phyloP scores from a whole-genome alignment of 2,797 vertebrate genomes.

The Hippocampus kuda region DNA sequence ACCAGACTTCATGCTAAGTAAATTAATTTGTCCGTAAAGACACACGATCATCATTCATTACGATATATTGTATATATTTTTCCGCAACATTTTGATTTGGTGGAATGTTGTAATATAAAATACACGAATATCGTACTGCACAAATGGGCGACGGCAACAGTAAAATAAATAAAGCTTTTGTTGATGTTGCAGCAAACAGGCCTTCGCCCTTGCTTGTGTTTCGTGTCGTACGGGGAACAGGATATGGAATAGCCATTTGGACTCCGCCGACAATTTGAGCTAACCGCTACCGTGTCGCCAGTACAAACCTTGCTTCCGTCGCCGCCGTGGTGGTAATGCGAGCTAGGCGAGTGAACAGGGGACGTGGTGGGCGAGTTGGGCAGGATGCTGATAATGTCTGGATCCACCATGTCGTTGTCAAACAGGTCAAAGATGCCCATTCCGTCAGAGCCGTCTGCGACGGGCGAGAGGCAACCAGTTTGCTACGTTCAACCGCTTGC shows the following conservation, averaged over 20 bases:
- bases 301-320: slow-evolving; percentile 86
- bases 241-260: background rate
- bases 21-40: too few relatives aligned
- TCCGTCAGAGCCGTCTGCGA: slow-evolving; percentile 84
- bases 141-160: too few relatives aligned
- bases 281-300: background rate
- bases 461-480: background rate
- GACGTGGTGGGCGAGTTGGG: slow-evolving; percentile 91
- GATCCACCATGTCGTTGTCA: slow-evolving; percentile 88
- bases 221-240: background rate
- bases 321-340: slow-evolving; percentile 88
- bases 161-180: too few relatives aligned
- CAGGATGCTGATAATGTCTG: slow-evolving; percentile 94
- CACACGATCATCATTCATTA: too few relatives aligned
- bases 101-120: too few relatives aligned
- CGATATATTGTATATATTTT: too few relatives aligned
- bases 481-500: background rate
- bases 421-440: slow-evolving; percentile 92
- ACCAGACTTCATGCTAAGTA: too few relatives aligned
- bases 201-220: too few relatives aligned
- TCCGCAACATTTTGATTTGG: too few relatives aligned
- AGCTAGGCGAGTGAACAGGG: slow-evolving; percentile 89
- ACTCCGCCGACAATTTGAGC: too few relatives aligned
- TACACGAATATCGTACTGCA: too few relatives aligned
- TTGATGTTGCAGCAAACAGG: too few relatives aligned